Percentiles rank a stretch among this genome's conserved stretches.
phyloP scores from a whole-genome alignment of 2,888 invertebrate species.

The Catotricha subobsoleta region DNA sequence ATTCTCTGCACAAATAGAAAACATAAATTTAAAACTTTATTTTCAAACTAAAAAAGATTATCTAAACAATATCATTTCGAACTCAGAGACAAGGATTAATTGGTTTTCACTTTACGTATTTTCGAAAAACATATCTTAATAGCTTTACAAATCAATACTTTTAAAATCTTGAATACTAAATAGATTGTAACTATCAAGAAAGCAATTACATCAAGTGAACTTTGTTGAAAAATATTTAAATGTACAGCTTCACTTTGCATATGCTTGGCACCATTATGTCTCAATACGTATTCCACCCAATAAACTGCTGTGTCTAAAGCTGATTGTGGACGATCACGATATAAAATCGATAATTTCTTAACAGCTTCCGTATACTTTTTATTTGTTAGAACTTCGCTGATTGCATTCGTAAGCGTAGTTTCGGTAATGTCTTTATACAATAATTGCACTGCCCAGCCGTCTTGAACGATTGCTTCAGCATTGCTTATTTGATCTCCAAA shows the following conservation, averaged over 20 bases:
- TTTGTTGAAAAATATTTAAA: slow-evolving; percentile 29
- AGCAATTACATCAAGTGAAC: slow-evolving; percentile 31
- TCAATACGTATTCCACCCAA: slow-evolving; percentile 39
- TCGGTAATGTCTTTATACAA: slow-evolving; percentile 14
- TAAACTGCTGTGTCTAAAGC: slow-evolving; percentile 34
- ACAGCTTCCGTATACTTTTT: slow-evolving; percentile 20
- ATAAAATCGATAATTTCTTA: slow-evolving; percentile 29
- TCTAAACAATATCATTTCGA: too few species aligned
- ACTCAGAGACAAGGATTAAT: too few species aligned
- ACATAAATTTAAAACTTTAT: too few species aligned
- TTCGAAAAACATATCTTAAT: too few species aligned
- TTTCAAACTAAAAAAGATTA: too few species aligned
- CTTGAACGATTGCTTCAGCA: slow-evolving; percentile 14
- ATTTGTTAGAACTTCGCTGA: slow-evolving; percentile 19
- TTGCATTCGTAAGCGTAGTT: slow-evolving; percentile 11
- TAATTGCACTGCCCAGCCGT: slow-evolving; percentile 8
- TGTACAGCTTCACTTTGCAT: slow-evolving; percentile 33
- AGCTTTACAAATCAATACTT: too few species aligned
- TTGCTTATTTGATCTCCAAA: slow-evolving; percentile 3
- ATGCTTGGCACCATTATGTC: slow-evolving; percentile 34
- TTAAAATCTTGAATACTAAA: background rate
- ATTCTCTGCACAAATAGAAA: too few species aligned
- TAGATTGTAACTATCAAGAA: slow-evolving; percentile 15
- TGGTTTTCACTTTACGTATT: too few species aligned
- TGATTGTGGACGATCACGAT: slow-evolving; percentile 35